phyloP scores from a whole-genome alignment of 2,797 vertebrate species.

The Sylvilagus floridanus region DNA sequence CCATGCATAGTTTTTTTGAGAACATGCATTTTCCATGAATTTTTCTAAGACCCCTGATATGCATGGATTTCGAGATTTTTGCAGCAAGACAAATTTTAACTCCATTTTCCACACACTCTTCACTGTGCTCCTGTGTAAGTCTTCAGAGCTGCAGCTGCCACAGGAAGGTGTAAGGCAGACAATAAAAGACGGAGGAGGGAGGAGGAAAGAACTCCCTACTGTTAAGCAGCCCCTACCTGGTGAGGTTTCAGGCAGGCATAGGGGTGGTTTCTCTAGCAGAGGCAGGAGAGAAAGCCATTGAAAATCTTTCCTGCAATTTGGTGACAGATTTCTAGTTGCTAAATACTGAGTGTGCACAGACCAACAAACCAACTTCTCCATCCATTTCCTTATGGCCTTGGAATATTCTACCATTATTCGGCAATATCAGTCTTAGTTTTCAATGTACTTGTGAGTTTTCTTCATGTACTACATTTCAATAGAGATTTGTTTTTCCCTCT shows the following conservation, averaged over 20 bases:
- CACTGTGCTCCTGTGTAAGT: neutral
- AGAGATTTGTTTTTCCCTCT: neutral
- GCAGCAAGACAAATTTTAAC: too few relatives aligned
- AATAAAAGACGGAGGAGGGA: neutral
- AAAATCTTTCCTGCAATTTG: neutral
- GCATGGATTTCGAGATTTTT: too few relatives aligned
- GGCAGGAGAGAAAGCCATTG: neutral
- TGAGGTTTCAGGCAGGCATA: neutral
- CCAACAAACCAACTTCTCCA: neutral
- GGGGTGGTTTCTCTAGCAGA: neutral
- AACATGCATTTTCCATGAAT: too few relatives aligned
- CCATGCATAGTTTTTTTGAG: too few relatives aligned
- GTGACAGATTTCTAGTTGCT: neutral
- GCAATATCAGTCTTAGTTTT: neutral
- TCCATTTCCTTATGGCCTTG: neutral
- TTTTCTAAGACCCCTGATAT: too few relatives aligned
- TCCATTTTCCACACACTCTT: too few relatives aligned
- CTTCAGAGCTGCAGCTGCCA: too few relatives aligned
- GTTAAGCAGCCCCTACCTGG: too few relatives aligned
- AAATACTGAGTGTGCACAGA: too few relatives aligned
- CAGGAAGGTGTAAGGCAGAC: fast-evolving
- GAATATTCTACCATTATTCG: neutral
- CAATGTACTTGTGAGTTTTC: neutral
- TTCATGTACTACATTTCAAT: neutral
- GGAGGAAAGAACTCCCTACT: neutral